These are phyloP conservation scores for Heliocidaris erythrogramma DNA, from an alignment of 35 echinoderm and acorn worm genomes.

Conservation along the genomic window DNA sequence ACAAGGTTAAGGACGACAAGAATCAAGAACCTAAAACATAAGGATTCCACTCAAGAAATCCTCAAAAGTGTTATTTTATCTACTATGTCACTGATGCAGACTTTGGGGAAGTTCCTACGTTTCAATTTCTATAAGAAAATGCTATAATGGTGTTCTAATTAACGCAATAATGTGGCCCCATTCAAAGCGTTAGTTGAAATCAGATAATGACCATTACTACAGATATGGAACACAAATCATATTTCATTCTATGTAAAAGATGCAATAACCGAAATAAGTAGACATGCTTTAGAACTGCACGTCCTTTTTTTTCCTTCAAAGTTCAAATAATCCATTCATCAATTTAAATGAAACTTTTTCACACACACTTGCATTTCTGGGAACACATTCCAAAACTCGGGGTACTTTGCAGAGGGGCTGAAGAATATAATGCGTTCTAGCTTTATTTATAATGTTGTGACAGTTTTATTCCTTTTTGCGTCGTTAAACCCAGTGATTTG, in stretches of 20 bases:
- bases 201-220: too few species aligned
- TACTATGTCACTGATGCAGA: too few species aligned
- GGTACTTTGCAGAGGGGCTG: neutral
- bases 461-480: conserved; percentile 34
- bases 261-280: neutral
- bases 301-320: neutral
- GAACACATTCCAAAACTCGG: neutral
- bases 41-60: neutral
- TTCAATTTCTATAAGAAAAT: too few species aligned
- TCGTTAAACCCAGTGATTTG: conserved; percentile 42
- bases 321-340: neutral
- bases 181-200: too few species aligned
- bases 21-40: neutral
- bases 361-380: neutral
- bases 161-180: too few species aligned
- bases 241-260: too few species aligned
- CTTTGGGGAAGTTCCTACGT: too few species aligned
- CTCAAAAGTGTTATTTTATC: neutral
- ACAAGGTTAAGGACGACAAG: neutral
- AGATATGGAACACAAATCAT: too few species aligned
- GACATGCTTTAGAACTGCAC: neutral
- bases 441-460: conserved; percentile 50
- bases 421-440: neutral
- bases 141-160: too few species aligned
- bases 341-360: neutral